A percentile compares a stretch with the other conserved stretches of the same genome.
Evolutionary conservation across 92 coral and sea anemone species (phyloP).

Genomic region (Hydrozoanthus gracilis): DNA sequence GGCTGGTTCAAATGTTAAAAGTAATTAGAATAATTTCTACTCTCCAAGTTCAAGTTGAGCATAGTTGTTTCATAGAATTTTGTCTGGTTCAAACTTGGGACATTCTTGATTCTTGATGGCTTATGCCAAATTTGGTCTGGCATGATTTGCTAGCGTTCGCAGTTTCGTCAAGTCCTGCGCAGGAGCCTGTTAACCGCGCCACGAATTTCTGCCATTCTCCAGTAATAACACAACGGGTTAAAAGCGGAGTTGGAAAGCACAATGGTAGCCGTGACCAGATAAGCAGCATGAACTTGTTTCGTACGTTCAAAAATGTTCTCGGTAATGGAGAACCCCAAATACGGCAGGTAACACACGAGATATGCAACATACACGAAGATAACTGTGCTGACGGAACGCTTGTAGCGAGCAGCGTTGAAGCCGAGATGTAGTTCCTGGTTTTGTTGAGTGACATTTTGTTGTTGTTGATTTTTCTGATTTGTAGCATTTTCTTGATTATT

Average conservation of each 20-base stretch:
- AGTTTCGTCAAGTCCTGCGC: not conserved
- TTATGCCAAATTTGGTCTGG: too few species aligned
- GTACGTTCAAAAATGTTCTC: constrained; percentile 23
- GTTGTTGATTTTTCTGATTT: too few species aligned
- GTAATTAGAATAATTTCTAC: too few species aligned
- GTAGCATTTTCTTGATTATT: too few species aligned
- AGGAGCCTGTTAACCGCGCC: constrained; percentile 9
- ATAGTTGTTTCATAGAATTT: too few species aligned
- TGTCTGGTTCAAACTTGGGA: too few species aligned
- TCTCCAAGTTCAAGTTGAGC: too few species aligned
- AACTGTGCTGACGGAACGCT: constrained; percentile 16
- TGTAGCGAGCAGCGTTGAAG: not conserved
- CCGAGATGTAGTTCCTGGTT: not conserved
- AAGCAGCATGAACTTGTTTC: not conserved
- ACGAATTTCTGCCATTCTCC: constrained; percentile 40
- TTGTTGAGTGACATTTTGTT: not conserved
- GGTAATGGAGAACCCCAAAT: constrained; percentile 32
- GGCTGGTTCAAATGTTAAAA: too few species aligned
- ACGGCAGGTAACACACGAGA: constrained; percentile 32
- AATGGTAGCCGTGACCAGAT: constrained; percentile 28
- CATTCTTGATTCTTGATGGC: too few species aligned
- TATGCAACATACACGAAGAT: constrained; percentile 19
- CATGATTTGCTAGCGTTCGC: too few species aligned
- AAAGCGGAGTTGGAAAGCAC: constrained; percentile 33
- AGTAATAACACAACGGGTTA: constrained; percentile 36